Percentiles rank a stretch among this genome's conserved stretches.
These are phyloP conservation scores for Sepiola atlantica DNA, from an alignment of 2,888 invertebrate genomes.

Conservation along the genomic window DNA sequence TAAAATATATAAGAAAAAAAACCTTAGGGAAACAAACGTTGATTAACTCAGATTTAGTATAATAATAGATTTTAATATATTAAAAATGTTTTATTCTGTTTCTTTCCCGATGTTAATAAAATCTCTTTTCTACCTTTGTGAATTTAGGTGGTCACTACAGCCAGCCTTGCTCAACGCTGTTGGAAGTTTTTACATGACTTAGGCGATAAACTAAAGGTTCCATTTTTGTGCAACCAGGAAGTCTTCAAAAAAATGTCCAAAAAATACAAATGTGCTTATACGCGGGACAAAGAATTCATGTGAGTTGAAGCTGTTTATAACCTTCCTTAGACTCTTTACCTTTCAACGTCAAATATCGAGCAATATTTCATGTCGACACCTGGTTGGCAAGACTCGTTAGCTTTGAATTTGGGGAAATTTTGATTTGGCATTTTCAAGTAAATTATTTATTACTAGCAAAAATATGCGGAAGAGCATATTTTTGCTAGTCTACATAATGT, in stretches of 20 bases:
- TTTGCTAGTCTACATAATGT: no score
- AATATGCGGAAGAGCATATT: no score
- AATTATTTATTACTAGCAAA: no score
- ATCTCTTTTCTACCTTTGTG: background rate
- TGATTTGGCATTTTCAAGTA: background rate
- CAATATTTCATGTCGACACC: background rate
- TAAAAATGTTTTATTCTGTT: background rate
- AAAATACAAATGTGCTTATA: slow-evolving; percentile 90
- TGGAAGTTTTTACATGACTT: slow-evolving; percentile 45
- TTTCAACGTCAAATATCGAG: background rate
- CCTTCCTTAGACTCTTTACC: background rate
- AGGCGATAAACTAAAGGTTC: slow-evolving; percentile 78
- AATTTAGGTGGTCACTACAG: background rate
- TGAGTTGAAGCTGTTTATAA: slow-evolving; percentile 77
- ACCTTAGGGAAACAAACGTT: no score
- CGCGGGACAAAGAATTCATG: slow-evolving; percentile 93
- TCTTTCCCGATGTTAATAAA: background rate
- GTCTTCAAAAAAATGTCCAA: slow-evolving; percentile 86
- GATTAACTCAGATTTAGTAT: no score
- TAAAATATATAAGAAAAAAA: no score
- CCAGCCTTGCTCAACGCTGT: background rate
- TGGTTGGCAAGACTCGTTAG: background rate
- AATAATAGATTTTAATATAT: no score
- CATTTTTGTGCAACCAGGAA: slow-evolving; percentile 81
- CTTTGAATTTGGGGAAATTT: background rate